Evolutionary conservation across 2,888 invertebrate genomes (phyloP).

Genomic region (Caenorhabditis panamensis): DNA sequence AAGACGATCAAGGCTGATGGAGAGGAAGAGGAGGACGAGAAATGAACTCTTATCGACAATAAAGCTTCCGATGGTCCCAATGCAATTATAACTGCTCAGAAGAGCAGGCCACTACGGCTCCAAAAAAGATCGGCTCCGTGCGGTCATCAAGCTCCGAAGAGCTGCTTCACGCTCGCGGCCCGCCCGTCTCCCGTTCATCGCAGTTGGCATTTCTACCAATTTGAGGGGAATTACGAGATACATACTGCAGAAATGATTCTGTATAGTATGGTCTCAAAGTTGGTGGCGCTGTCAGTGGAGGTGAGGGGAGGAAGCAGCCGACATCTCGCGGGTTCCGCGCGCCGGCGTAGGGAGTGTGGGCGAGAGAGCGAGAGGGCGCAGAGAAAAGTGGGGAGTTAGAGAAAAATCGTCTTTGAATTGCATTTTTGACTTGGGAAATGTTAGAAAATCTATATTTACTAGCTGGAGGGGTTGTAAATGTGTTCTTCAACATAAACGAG

Average conservation of each 20-base stretch:
- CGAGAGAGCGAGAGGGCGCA: background rate
- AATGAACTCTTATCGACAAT: no score
- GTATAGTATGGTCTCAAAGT: slow-evolving; percentile 68
- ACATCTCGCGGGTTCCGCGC: background rate
- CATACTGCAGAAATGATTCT: slow-evolving; percentile 72
- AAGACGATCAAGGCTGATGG: background rate
- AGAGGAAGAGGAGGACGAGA: no score
- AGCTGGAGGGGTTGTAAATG: no score
- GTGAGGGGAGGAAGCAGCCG: background rate
- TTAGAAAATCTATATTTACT: no score
- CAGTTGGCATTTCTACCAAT: slow-evolving; percentile 64
- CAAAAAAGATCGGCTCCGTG: slow-evolving; percentile 57
- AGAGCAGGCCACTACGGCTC: slow-evolving; percentile 64
- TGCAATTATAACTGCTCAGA: slow-evolving; percentile 57
- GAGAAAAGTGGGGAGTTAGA: no score
- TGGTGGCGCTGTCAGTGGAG: background rate
- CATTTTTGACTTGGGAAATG: no score
- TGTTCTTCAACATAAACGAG: no score
- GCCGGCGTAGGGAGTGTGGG: background rate
- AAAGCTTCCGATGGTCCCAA: no score
- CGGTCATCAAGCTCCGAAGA: slow-evolving; percentile 53
- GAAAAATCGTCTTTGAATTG: no score
- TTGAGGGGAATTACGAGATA: slow-evolving; percentile 67
- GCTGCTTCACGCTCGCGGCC: slow-evolving; percentile 66
- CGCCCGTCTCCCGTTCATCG: slow-evolving; percentile 57